Conservation (phyloP, 2,888 invertebrate species). For the Hypomecis atomaria region DNA sequence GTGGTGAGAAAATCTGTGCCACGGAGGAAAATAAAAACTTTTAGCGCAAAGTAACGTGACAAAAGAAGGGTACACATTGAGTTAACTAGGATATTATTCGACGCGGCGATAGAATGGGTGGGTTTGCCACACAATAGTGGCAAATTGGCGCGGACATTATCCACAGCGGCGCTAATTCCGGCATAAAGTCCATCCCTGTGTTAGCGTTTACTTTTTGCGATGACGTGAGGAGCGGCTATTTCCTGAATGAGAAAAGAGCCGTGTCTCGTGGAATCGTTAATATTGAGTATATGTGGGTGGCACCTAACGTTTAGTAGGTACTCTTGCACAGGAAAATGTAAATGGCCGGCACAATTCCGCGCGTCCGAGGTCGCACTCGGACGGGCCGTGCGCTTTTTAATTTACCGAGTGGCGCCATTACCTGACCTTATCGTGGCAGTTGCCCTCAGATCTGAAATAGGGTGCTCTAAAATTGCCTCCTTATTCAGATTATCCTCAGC, state of each 20-base stretch:
- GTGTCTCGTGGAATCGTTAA: constrained; percentile 44
- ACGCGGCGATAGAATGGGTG: constrained; percentile 18
- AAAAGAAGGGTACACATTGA: constrained; percentile 24
- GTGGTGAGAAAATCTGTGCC: constrained; percentile 10
- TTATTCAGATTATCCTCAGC: constrained; percentile 68
- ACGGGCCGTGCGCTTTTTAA: constrained; percentile 68
- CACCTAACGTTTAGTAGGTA: constrained; percentile 46
- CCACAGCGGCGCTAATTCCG: constrained; percentile 30
- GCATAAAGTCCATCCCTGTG: constrained; percentile 24
- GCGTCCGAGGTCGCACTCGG: constrained; percentile 55
- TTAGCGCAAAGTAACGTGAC: constrained; percentile 16
- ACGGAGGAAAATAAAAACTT: constrained; percentile 23
- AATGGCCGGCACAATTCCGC: constrained; percentile 62
- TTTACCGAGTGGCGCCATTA: constrained; percentile 72
- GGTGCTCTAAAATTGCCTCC: constrained; percentile 65
- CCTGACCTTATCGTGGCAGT: constrained; percentile 64
- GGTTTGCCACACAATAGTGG: constrained; percentile 27
- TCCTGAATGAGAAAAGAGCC: constrained; percentile 41
- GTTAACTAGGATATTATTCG: constrained; percentile 25
- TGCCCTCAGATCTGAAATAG: constrained; percentile 67
- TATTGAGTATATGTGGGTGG: constrained; percentile 47
- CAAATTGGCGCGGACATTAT: constrained; percentile 27
- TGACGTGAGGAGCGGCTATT: constrained; percentile 33
- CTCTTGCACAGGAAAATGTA: constrained; percentile 61
- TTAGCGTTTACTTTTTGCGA: constrained; percentile 35